Percentiles rank a stretch among this genome's conserved stretches.
These are phyloP conservation scores for Mactra quadrangularis DNA, from an alignment of 1,140 invertebrate species.

Conservation along the genomic window DNA sequence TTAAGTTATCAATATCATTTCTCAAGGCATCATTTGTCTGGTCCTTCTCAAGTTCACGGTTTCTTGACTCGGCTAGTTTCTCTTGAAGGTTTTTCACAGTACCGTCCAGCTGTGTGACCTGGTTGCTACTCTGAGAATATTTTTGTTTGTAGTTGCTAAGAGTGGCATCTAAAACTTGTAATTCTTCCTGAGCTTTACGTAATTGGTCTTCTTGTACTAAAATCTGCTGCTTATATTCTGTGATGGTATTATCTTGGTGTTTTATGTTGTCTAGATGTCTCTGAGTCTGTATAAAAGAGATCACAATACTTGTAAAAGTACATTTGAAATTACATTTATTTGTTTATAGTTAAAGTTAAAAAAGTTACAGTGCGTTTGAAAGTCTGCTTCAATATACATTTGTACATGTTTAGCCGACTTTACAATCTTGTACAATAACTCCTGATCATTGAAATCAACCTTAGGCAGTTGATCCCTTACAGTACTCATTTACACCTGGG, in stretches of 20 bases:
- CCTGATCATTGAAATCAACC: no score
- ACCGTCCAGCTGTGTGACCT: conserved; percentile 63
- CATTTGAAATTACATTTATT: no score
- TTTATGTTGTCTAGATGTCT: conserved; percentile 70
- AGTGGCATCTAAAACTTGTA: conserved; percentile 72
- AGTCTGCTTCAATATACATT: no score
- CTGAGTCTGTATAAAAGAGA: conserved; percentile 69
- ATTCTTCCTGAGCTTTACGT: conserved; percentile 69
- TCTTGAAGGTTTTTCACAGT: conserved; percentile 72
- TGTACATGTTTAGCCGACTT: no score
- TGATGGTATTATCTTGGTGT: conserved; percentile 74
- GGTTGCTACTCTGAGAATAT: conserved; percentile 72
- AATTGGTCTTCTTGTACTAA: conserved; percentile 76
- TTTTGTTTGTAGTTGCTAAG: conserved; percentile 78
- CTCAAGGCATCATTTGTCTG: conserved; percentile 75
- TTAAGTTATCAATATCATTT: conserved; percentile 78
- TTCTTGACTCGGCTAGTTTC: conserved; percentile 76
- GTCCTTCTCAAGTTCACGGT: conserved; percentile 78
- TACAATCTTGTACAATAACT: no score
- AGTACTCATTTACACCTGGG: no score
- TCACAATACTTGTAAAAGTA: no score
- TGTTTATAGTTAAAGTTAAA: no score
- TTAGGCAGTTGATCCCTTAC: no score
- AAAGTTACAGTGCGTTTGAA: no score
- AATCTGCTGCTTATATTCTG: conserved; percentile 76